Conservation (phyloP, 2,113 vertebrate genomes). For the Ptilorrhoa leucosticta region DNA sequence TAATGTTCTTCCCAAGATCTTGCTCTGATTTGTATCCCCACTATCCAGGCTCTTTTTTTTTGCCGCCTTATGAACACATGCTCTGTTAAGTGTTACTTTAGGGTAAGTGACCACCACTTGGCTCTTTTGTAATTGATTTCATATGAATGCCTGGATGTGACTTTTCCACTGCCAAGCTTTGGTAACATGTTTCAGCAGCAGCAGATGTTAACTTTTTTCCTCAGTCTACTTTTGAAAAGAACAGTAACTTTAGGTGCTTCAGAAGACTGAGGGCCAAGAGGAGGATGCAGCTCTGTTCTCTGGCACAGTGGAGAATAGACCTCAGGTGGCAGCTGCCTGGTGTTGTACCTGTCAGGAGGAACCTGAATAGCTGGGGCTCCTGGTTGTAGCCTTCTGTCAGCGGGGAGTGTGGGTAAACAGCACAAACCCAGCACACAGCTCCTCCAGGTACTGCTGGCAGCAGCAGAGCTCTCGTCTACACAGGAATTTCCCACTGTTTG, state of each 20-base stretch:
- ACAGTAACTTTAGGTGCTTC: background rate
- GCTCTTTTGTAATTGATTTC: background rate
- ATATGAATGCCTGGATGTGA: background rate
- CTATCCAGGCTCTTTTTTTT: background rate
- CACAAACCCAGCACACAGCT: background rate
- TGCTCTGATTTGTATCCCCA: background rate
- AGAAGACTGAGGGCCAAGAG: background rate
- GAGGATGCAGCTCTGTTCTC: background rate
- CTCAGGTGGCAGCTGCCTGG: background rate
- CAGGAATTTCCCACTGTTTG: background rate
- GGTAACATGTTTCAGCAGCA: background rate
- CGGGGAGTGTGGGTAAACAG: background rate
- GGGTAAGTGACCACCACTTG: background rate
- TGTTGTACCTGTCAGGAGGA: background rate
- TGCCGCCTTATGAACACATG: background rate
- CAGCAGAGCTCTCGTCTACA: background rate
- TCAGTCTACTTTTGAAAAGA: background rate
- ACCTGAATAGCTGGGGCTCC: background rate
- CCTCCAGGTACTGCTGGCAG: background rate
- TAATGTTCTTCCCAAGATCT: background rate
- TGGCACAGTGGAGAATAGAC: background rate
- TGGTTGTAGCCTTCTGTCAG: background rate
- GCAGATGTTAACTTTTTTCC: background rate
- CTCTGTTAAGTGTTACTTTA: background rate
- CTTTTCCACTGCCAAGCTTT: background rate